phyloP scores from a whole-genome alignment of 2,888 invertebrate genomes.

The Polylopha cassiicola region DNA sequence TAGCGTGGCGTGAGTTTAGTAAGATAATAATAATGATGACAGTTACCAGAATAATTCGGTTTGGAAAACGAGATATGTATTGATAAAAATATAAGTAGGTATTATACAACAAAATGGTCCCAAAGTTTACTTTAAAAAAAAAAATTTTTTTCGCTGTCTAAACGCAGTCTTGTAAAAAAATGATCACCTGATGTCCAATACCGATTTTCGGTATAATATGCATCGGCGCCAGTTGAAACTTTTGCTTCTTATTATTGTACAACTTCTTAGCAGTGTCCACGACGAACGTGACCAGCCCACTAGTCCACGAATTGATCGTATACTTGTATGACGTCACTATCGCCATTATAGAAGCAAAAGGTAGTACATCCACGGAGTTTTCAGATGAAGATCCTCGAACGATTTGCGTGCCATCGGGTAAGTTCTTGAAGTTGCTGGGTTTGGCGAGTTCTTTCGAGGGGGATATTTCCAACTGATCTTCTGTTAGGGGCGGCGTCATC shows the following conservation, averaged over 20 bases:
- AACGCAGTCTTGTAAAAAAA: no score
- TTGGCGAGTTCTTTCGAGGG: constrained; percentile 73
- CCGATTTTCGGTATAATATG: constrained; percentile 79
- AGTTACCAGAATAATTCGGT: no score
- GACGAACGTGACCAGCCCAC: constrained; percentile 77
- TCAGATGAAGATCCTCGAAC: constrained; percentile 68
- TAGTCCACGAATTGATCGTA: constrained; percentile 77
- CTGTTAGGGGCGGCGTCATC: constrained; percentile 53
- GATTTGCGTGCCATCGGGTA: constrained; percentile 79
- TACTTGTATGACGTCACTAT: constrained; percentile 79
- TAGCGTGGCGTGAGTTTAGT: no score
- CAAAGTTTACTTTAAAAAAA: no score
- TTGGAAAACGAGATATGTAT: no score
- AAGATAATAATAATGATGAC: no score
- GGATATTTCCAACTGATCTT: constrained; percentile 38
- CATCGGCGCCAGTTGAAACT: constrained; percentile 69
- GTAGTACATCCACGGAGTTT: constrained; percentile 56
- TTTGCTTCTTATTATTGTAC: constrained; percentile 56
- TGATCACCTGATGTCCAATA: constrained; percentile 71
- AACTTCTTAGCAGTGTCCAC: constrained; percentile 64
- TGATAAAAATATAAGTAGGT: no score
- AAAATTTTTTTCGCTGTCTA: no score
- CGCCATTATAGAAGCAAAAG: constrained; percentile 78
- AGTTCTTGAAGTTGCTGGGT: constrained; percentile 74
- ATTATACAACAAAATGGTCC: no score